Evolutionary conservation across 2,113 vertebrate genomes (phyloP).

Genomic region (Sinosuthora webbiana): DNA sequence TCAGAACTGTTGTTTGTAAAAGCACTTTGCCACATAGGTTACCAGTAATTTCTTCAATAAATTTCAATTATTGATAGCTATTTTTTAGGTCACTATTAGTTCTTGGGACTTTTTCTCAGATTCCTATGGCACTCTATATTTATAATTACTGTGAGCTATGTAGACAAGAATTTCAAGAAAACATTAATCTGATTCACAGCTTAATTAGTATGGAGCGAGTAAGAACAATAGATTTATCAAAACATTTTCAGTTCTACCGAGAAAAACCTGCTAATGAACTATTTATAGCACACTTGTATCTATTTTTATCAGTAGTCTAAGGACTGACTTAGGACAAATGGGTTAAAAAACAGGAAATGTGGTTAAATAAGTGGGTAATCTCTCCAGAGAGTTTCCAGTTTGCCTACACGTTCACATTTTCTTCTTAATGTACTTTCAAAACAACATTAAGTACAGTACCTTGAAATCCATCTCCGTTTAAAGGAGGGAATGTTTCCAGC

Average conservation of each 20-base stretch:
- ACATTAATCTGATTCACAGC: background rate
- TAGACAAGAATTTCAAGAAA: slow-evolving; percentile 38
- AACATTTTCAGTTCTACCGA: slow-evolving; percentile 71
- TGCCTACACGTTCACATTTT: slow-evolving; percentile 66
- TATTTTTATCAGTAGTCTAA: slow-evolving; percentile 77
- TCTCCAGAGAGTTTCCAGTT: slow-evolving; percentile 81
- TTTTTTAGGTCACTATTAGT: background rate
- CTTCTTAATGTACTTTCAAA: slow-evolving; percentile 67
- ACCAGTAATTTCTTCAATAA: background rate
- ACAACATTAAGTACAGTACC: slow-evolving; percentile 62
- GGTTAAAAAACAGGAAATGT: slow-evolving; percentile 85
- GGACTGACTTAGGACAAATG: slow-evolving; percentile 72
- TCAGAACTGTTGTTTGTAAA: background rate
- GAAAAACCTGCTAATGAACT: slow-evolving; percentile 70
- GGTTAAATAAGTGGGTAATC: slow-evolving; percentile 77
- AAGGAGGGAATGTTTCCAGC: slow-evolving; percentile 63
- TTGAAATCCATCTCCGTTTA: slow-evolving; percentile 56
- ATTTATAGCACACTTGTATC: slow-evolving; percentile 75
- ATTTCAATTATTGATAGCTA: background rate
- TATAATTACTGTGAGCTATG: background rate
- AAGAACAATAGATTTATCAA: slow-evolving; percentile 68
- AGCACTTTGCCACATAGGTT: background rate
- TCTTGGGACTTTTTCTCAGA: background rate
- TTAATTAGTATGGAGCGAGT: slow-evolving; percentile 30
- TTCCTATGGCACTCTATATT: background rate